These are phyloP conservation scores for Ostrea denselamellosa DNA, from an alignment of 1,140 invertebrate genomes.

Conservation along the genomic window DNA sequence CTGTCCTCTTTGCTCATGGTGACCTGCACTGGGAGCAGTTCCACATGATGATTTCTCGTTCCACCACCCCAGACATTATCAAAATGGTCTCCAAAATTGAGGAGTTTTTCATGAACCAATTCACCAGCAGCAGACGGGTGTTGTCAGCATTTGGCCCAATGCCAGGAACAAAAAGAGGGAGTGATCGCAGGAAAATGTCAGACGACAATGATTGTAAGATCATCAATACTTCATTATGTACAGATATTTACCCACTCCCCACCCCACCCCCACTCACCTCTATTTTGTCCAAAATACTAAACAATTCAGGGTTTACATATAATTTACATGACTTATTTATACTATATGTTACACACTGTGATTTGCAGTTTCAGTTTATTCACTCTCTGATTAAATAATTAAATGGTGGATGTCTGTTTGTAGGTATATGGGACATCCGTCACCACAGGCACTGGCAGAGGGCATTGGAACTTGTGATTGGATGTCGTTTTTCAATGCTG, in stretches of 20 bases:
- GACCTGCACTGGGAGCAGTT: slow-evolving; percentile 95
- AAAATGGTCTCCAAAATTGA: slow-evolving; percentile 98
- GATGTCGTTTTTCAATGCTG: slow-evolving; percentile 86
- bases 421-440: slow-evolving; percentile 74
- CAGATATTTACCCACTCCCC: too few species aligned
- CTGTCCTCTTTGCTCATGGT: slow-evolving; percentile 95
- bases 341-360: background rate
- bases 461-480: slow-evolving; percentile 86
- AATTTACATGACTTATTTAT: background rate
- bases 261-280: too few species aligned
- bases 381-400: background rate
- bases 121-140: slow-evolving; percentile 75
- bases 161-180: slow-evolving; percentile 52
- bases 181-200: slow-evolving; percentile 51
- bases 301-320: background rate
- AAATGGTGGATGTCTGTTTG: background rate
- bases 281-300: too few species aligned
- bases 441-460: slow-evolving; percentile 96
- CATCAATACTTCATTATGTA: background rate
- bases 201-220: slow-evolving; percentile 62
- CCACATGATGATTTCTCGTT: slow-evolving; percentile 97
- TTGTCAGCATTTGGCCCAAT: slow-evolving; percentile 73
- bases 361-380: background rate
- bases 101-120: slow-evolving; percentile 89
- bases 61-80: slow-evolving; percentile 95